These are phyloP conservation scores for Telmatherina bonti DNA, from an alignment of 2,797 vertebrate species.

Conservation along the genomic window DNA sequence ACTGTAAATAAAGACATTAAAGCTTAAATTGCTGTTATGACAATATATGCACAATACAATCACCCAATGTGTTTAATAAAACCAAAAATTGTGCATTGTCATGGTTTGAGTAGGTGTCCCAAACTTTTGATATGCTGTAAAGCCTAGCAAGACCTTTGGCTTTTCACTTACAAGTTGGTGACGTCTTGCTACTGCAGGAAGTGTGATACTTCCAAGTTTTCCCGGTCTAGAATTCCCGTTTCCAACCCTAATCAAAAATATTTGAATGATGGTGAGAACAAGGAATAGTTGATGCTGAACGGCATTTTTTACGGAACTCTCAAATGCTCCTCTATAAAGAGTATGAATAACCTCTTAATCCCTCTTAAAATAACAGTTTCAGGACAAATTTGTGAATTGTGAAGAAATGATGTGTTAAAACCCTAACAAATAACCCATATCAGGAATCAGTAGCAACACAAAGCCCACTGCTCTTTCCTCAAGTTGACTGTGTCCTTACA, in stretches of 20 bases:
- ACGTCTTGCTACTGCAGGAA: slow-evolving; percentile 1
- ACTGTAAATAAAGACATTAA: slow-evolving; percentile 7
- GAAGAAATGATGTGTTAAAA: neutral
- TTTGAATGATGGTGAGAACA: slow-evolving; percentile 5
- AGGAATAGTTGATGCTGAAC: neutral
- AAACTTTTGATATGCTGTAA: neutral
- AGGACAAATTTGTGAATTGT: neutral
- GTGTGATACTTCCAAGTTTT: neutral
- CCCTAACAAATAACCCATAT: neutral
- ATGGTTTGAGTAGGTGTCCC: neutral
- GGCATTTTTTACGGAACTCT: neutral
- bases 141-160: neutral
- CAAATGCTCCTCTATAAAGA: neutral
- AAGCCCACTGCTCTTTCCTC: neutral
- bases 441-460: neutral
- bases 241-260: slow-evolving; percentile 7
- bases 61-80: neutral
- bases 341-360: neutral
- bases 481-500: neutral
- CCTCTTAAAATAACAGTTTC: neutral
- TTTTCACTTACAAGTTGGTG: neutral
- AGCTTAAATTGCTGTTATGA: neutral
- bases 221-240: neutral
- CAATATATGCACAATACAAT: neutral
- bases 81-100: neutral